Base-by-base conservation (phyloP, 53 echinoderm and acorn worm species). In the Antedon mediterranea region DNA sequence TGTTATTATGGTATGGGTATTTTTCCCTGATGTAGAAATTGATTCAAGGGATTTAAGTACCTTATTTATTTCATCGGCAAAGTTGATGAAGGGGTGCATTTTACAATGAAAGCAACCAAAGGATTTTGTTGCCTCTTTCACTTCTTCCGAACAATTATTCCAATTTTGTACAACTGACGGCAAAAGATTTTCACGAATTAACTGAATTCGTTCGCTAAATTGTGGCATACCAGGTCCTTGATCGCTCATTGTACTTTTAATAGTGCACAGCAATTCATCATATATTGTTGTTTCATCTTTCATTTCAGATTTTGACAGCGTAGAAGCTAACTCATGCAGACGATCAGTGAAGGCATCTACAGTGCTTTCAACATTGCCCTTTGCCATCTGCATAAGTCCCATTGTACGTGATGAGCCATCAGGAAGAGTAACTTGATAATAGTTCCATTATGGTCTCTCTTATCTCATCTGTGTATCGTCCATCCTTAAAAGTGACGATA, bases 321-420 rank as follows among this genome's bases (percentile, higher is more conserved):
- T 71, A 31, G 31, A 32, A 0, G 79, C 85, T 30, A 86, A 33
- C 20, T 82, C 82, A 6, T 73, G 34, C 5, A 82, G 30, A 23
- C 30, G 15, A 28, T 43, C 37, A 0, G 0, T 82, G 26, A 82
- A 77, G 29, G 43, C 57, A 14, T 76, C 76, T 26, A 82, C 30
- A 0, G 32, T 71, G 7, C 71, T 76, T 27, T 76, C 75, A 3
- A 71, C 76, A 28, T 74, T 76, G 3, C 80, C 80, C 26, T 44
- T 23, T 6, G 57, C 77, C 82, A 85, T 84, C 42, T 79, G 82
- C 11, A 1, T 3, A 0, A 79, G n/a, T 0, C 33, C 82, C 26
- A 82, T 28, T 20, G 85, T 79, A 42, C 82, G 42, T 0, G 79
- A 72, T 28, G 78, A 43, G 6, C 89, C 89, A 83, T 85, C 85